Conservation (phyloP, 2,113 vertebrate genomes). For the Paralichthys olivaceus region DNA sequence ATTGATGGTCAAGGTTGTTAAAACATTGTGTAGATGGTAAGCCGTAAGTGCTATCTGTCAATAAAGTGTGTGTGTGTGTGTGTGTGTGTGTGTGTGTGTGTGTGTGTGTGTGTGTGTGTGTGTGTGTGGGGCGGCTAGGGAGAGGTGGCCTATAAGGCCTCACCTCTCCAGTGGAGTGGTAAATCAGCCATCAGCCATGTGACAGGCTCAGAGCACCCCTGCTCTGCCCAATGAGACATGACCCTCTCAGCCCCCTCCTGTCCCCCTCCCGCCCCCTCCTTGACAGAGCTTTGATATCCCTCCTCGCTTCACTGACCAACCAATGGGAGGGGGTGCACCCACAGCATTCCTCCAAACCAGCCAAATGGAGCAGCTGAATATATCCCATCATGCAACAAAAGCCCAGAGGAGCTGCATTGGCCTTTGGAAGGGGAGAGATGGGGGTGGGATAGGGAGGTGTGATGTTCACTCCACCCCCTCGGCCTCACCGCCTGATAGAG, state of each 20-base stretch:
- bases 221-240: constrained; percentile 79
- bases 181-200: constrained; percentile 85
- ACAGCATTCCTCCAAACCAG: constrained; percentile 90
- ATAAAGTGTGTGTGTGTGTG: constrained; percentile 31
- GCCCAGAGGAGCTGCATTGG: constrained; percentile 69
- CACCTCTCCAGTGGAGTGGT: constrained; percentile 79
- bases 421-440: constrained; percentile 60
- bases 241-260: constrained; percentile 62
- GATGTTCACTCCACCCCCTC: constrained; percentile 51
- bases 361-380: constrained; percentile 83
- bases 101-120: constrained; percentile 20
- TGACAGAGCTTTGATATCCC: constrained; percentile 83
- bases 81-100: constrained; percentile 22
- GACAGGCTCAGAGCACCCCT: constrained; percentile 73
- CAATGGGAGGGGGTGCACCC: constrained; percentile 79
- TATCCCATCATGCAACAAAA: constrained; percentile 80
- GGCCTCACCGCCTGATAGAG: constrained; percentile 46
- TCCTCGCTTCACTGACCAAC: constrained; percentile 86
- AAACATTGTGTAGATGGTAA: constrained; percentile 34
- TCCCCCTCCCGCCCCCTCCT: constrained; percentile 53
- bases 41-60: constrained; percentile 51
- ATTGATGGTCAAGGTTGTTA: constrained; percentile 57
- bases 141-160: constrained; percentile 67
- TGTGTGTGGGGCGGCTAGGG: constrained; percentile 26
- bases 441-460: constrained; percentile 37